Percentiles rank a stretch among this genome's conserved stretches.
These are phyloP conservation scores for Phoxinus phoxinus DNA, from an alignment of 2,113 vertebrate species.

Conservation along the genomic window DNA sequence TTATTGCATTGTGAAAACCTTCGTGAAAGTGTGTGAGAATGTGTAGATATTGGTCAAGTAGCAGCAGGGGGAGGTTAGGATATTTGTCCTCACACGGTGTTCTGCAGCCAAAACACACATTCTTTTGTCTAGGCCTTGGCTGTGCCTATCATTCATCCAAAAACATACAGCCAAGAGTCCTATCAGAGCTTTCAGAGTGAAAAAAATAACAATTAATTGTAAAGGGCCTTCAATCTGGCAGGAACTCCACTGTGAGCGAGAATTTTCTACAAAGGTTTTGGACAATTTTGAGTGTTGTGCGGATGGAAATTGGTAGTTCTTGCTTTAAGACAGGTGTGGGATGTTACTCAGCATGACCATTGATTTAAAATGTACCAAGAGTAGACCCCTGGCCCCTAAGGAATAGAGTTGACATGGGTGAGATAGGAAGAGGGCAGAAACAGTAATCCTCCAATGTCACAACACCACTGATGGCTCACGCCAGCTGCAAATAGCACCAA, in stretches of 20 bases:
- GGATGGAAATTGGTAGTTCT: slow-evolving; percentile 42
- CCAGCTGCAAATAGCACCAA: slow-evolving; percentile 71
- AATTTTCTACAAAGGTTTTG: slow-evolving; percentile 32
- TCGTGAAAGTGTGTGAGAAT: slow-evolving; percentile 44
- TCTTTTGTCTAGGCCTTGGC: slow-evolving; percentile 76
- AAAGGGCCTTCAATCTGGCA: not conserved
- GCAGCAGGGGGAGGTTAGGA: slow-evolving; percentile 62
- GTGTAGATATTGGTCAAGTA: slow-evolving; percentile 49
- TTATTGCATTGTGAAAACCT: slow-evolving; percentile 32
- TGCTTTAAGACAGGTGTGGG: slow-evolving; percentile 55
- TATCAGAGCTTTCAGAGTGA: slow-evolving; percentile 66
- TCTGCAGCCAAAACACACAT: slow-evolving; percentile 77
- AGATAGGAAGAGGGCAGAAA: slow-evolving; percentile 59
- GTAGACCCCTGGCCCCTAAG: slow-evolving; percentile 69
- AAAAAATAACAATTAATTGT: slow-evolving; percentile 53
- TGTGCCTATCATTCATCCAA: slow-evolving; percentile 68
- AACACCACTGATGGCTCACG: slow-evolving; percentile 67
- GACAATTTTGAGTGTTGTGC: slow-evolving; percentile 35
- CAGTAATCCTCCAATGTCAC: slow-evolving; percentile 68
- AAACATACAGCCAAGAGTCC: slow-evolving; percentile 63
- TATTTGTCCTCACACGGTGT: slow-evolving; percentile 66
- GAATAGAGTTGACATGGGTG: slow-evolving; percentile 66
- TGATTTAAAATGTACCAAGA: slow-evolving; percentile 64
- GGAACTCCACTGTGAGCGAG: not conserved
- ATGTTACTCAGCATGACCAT: slow-evolving; percentile 65